Conservation (phyloP, 92 coral and sea anemone genomes). For the Porites divaricata region DNA sequence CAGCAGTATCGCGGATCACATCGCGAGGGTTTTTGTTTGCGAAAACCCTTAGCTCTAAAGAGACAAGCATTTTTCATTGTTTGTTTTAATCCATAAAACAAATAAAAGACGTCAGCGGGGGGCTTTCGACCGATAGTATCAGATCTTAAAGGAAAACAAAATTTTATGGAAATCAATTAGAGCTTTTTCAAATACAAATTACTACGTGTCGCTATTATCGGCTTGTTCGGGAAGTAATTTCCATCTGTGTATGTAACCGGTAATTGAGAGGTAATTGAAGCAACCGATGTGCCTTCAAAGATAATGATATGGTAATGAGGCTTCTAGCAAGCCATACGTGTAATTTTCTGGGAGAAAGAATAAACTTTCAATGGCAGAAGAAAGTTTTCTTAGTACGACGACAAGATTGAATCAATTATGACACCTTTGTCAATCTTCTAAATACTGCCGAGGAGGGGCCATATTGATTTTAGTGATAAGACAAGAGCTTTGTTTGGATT, state of each 20-base stretch:
- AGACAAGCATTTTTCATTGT: slow-evolving; percentile 87
- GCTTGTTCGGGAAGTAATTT: slow-evolving; percentile 82
- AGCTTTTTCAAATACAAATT: slow-evolving; percentile 90
- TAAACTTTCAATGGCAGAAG: slow-evolving; percentile 2
- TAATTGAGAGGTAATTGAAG: slow-evolving; percentile 92
- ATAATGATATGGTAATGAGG: slow-evolving; percentile 78
- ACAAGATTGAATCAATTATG: slow-evolving; percentile 29
- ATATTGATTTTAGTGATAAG: slow-evolving; percentile 56
- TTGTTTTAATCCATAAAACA: slow-evolving; percentile 94
- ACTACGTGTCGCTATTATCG: slow-evolving; percentile 81
- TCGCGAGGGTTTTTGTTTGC: slow-evolving; percentile 55
- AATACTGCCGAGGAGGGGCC: slow-evolving; percentile 52
- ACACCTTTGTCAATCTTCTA: slow-evolving; percentile 47
- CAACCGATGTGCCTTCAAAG: slow-evolving; percentile 80
- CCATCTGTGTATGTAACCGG: slow-evolving; percentile 93
- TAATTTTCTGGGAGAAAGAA: slow-evolving; percentile 25
- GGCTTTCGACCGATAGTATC: slow-evolving; percentile 89
- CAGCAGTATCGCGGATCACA: not conserved
- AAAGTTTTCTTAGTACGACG: slow-evolving; percentile 9
- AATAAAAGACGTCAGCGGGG: slow-evolving; percentile 94
- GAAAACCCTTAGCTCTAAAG: slow-evolving; percentile 70
- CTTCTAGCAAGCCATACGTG: slow-evolving; percentile 32
- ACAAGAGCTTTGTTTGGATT: slow-evolving; percentile 60
- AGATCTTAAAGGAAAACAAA: slow-evolving; percentile 84
- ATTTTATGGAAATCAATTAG: slow-evolving; percentile 93